phyloP scores from a whole-genome alignment of 2,888 invertebrate genomes.

The Lomographa bimaculata region DNA sequence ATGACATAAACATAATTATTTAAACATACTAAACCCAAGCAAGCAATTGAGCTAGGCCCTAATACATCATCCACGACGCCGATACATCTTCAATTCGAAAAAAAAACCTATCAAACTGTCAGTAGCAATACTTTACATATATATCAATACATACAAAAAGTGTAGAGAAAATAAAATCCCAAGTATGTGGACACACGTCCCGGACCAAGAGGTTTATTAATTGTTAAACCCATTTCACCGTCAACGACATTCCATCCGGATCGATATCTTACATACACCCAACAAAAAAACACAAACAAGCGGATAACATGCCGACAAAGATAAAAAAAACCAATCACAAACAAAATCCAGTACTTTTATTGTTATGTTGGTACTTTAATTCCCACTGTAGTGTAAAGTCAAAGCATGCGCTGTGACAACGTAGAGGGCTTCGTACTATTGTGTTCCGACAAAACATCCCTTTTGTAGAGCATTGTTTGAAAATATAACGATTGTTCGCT shows the following conservation, averaged over 20 bases:
- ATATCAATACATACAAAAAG: conserved; percentile 34
- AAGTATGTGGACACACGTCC: conserved; percentile 60
- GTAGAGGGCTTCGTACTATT: conserved; percentile 61
- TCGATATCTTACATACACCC: conserved; percentile 66
- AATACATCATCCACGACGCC: conserved; percentile 28
- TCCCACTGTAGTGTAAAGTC: conserved; percentile 81
- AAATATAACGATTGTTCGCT: conserved; percentile 52
- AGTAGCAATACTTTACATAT: conserved; percentile 36
- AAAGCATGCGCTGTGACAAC: conserved; percentile 72
- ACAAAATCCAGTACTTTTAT: conserved; percentile 64
- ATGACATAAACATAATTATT: conserved; percentile 9
- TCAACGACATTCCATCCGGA: conserved; percentile 73
- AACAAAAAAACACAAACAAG: conserved; percentile 49
- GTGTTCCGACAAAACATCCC: conserved; percentile 53
- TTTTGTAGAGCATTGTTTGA: conserved; percentile 58
- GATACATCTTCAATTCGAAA: conserved; percentile 28
- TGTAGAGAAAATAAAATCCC: conserved; percentile 48
- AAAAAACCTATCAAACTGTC: conserved; percentile 33
- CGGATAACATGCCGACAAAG: conserved; percentile 65
- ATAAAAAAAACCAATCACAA: conserved; percentile 68
- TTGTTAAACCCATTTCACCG: conserved; percentile 81
- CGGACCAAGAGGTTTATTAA: conserved; percentile 73
- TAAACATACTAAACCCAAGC: conserved; percentile 5
- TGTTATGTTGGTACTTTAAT: conserved; percentile 73
- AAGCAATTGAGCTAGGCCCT: conserved; percentile 6